Evolutionary conservation across 2,888 invertebrate genomes (phyloP), one percentile per base, ranked within the genome.

Genomic region (Theretra japonica): DNA sequence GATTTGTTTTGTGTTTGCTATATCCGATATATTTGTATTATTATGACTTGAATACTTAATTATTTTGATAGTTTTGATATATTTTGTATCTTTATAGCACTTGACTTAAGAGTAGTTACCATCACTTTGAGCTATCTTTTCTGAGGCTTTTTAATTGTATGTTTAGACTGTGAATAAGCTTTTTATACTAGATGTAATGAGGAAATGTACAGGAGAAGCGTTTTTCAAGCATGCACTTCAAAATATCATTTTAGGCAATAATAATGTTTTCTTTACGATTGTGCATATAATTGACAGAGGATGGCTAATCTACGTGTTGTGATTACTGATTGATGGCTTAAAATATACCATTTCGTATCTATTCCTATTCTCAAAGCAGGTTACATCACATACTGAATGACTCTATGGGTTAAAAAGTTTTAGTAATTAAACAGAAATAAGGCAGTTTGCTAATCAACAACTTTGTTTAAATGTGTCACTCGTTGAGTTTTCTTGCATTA

Each of bases 1-100:
- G 30, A 30, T 30, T 28, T 8, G 30, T 28, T 30, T 33, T 17
- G n/a, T 60, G 30, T 30, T 6, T 33, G n/a, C 30, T 60, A 25
- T n/a, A 2, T 30, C 19, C 19, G 6, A 59, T 5, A 25, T 30
- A n/a, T 53, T 4, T 53, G 7, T 59, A 28, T 8, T 19, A 28
- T 17, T 25, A 59, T 28, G 25, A 58, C 23, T 58, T 58, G 25
- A 58, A 25, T 58, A 58, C 58, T 58, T 58, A 58, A 58, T 58
- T 58, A 25, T 58, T 25, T 15, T 11, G 8, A 28, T 58, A 58
- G 58, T 28, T 58, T 25, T 58, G 15, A 58, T 25, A 58, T 58
- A 23, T 25, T 25, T 25, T 58, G 53, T 19, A 53, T 58, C 25
- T 58, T 28, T 25, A 17, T 58, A 58, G 23, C 58, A 25, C 23